Conservation (phyloP, 2,797 vertebrate species). For the Pseudomugil gertrudae region DNA sequence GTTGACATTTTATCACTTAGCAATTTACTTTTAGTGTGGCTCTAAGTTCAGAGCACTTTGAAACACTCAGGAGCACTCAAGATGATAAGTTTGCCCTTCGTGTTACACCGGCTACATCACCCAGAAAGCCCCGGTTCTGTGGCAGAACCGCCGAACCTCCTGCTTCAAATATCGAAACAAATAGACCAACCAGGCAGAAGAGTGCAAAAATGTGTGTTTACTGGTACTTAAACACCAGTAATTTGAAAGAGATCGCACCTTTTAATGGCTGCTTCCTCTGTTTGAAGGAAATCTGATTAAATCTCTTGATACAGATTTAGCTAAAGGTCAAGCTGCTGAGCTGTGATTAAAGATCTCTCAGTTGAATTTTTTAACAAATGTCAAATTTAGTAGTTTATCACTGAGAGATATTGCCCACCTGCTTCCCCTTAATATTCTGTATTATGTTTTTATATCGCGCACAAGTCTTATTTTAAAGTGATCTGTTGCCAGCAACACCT, state of each 20-base stretch:
- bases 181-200: accelerated
- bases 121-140: not conserved
- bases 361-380: not conserved
- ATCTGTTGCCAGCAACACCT: not conserved
- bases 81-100: constrained; percentile 33
- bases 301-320: constrained; percentile 2
- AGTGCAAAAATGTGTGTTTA: not conserved
- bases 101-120: not conserved
- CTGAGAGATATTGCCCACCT: no score
- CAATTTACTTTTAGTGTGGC: constrained; percentile 10
- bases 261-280: not conserved
- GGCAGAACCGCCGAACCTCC: not conserved
- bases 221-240: no score
- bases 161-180: not conserved
- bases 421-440: not conserved
- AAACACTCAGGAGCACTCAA: constrained; percentile 35
- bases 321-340: not conserved
- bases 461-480: no score
- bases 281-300: constrained; percentile 7
- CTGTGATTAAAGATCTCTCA: not conserved
- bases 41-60: constrained; percentile 33
- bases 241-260: not conserved
- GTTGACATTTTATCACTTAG: constrained; percentile 2
- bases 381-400: not conserved
- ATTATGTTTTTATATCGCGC: no score